Evolutionary conservation across 2,797 vertebrate species (phyloP).

Genomic region (Hydrolagus colliei): DNA sequence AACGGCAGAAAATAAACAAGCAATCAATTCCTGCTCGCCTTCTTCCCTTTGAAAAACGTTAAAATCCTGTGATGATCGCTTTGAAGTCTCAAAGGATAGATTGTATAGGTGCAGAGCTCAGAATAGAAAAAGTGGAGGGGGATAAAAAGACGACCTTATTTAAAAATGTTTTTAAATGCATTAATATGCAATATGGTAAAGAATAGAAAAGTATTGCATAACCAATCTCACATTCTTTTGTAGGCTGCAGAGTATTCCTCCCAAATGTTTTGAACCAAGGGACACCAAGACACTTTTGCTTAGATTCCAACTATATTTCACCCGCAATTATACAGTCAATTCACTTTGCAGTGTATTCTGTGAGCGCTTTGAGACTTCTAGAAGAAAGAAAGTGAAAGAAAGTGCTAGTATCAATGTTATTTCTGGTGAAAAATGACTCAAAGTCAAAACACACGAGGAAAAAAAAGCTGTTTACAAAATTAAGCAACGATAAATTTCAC

Average conservation of each 20-base stretch:
- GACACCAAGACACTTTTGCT: neutral
- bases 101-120: neutral
- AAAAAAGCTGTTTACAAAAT: no score
- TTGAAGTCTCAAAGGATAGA: neutral
- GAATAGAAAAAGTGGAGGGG: neutral
- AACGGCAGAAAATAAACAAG: neutral
- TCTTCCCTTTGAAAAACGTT: neutral
- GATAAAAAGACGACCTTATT: neutral
- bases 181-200: neutral
- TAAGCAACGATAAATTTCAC: no score
- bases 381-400: no score
- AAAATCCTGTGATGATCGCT: neutral
- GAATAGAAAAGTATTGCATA: neutral
- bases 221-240: neutral
- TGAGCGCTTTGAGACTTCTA: no score
- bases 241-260: neutral
- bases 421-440: conserved; percentile 4
- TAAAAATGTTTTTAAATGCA: neutral
- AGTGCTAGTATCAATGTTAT: neutral
- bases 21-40: neutral
- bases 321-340: no score
- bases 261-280: conserved; percentile 16
- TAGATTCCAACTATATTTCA: neutral
- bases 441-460: neutral
- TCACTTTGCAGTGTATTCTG: no score